Conservation (phyloP, 2,888 invertebrate species). For the Ophioninae sp. region DNA sequence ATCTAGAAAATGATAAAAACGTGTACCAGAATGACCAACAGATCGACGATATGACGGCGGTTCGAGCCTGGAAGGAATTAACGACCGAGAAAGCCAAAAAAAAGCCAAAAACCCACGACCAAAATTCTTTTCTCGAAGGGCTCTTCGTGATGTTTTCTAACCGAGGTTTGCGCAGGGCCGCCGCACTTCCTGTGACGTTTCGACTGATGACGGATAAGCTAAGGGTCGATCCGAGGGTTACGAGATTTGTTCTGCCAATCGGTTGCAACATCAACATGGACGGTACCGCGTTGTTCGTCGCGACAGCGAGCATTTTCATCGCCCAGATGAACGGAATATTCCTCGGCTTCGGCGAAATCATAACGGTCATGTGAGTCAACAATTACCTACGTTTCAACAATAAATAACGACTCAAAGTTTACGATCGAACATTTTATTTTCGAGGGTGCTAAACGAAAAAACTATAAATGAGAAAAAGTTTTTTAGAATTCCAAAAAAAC, state of each 20-base stretch:
- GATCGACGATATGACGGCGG: constrained; percentile 17
- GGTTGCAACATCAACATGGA: constrained; percentile 97
- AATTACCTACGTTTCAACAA: too few relatives aligned
- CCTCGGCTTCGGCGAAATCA: constrained; percentile 90
- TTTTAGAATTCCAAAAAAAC: too few relatives aligned
- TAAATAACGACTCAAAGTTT: too few relatives aligned
- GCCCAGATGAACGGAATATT: constrained; percentile 93
- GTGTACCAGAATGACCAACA: constrained; percentile 66
- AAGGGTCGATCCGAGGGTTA: constrained; percentile 90
- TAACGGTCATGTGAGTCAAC: constrained; percentile 90
- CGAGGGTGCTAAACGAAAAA: too few relatives aligned
- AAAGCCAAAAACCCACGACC: constrained; percentile 19
- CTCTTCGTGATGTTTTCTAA: constrained; percentile 70
- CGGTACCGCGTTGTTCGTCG: constrained; percentile 93
- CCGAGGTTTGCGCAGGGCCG: constrained; percentile 83
- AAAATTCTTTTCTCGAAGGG: constrained; percentile 51
- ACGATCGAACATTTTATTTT: too few relatives aligned
- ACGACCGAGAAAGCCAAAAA: constrained; percentile 27
- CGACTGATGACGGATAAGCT: constrained; percentile 92
- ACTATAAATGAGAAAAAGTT: too few relatives aligned
- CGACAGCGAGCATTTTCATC: constrained; percentile 93
- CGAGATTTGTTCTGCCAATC: constrained; percentile 93
- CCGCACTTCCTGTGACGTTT: constrained; percentile 94
- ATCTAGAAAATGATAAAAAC: constrained; percentile 31
- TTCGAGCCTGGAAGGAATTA: background rate